Evolutionary conservation across 2,888 invertebrate species (phyloP).

Genomic region (Tachina fera): DNA sequence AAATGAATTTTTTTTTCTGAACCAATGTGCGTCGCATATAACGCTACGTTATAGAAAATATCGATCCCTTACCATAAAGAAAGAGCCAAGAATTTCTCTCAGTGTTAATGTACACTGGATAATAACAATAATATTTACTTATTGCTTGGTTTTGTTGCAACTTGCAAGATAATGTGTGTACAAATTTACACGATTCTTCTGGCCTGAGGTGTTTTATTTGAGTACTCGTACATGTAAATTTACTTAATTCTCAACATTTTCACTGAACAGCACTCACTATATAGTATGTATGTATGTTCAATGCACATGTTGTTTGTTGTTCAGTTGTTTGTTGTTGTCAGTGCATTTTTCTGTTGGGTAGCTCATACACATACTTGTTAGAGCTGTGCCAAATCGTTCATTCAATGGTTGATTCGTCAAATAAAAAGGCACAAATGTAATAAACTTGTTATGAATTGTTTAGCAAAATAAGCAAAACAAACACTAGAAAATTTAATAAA

Average conservation of each 20-base stretch:
- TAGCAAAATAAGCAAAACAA: too few species aligned
- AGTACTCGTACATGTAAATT: slow-evolving; percentile 59
- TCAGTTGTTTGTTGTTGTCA: slow-evolving; percentile 28
- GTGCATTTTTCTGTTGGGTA: slow-evolving; percentile 41
- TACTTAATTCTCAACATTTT: slow-evolving; percentile 68
- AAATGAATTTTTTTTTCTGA: too few species aligned
- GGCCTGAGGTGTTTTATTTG: slow-evolving; percentile 55
- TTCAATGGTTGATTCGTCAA: too few species aligned
- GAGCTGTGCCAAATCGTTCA: too few species aligned
- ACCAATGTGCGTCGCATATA: too few species aligned
- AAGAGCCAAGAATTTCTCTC: neutral
- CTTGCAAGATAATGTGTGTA: slow-evolving; percentile 51
- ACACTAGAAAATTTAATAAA: too few species aligned
- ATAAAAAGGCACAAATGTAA: too few species aligned
- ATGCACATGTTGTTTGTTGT: neutral
- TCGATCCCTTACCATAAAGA: too few species aligned
- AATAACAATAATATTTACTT: slow-evolving; percentile 19
- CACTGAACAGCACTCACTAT: slow-evolving; percentile 25
- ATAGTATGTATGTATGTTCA: too few species aligned
- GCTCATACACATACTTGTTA: slow-evolving; percentile 4
- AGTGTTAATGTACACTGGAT: slow-evolving; percentile 19
- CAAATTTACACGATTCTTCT: slow-evolving; percentile 60
- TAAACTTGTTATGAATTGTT: too few species aligned
- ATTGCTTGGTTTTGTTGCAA: slow-evolving; percentile 38
- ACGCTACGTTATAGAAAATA: too few species aligned